Base-by-base conservation (phyloP, 2,113 vertebrate genomes). In the Callorhinus ursinus region DNA sequence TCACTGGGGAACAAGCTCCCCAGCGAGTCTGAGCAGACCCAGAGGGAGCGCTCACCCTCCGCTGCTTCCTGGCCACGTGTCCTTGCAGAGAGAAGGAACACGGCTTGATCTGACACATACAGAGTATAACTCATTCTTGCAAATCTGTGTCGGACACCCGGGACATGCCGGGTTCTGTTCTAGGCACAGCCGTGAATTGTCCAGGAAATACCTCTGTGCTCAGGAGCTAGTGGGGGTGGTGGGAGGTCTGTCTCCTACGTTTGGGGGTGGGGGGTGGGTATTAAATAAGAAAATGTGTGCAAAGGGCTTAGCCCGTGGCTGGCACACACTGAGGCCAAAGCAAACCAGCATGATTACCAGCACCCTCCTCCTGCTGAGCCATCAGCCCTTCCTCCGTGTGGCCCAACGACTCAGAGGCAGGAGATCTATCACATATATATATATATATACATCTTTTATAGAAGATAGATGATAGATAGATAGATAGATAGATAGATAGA, bases 1-100 rank as follows among this genome's bases (percentile, higher is more conserved):
- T 2, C 0, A 0, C 28, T 31, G 0, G 1, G 79, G 39, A 61
- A 53, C 31, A 0, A 31, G 24, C 24, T 46, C 59, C 19, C 10
- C 9, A 7, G 39, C 0, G 49, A 46, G 1, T 24, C 57, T 13
- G 39, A 49, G 84, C 4, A 2, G 49, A 36, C 24, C 26, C 33
- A 5, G 36, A 39, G 0, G 2, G 14, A 0, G 14, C 0, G 0
- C 49, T 59, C 51, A 21, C 51, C 39, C 71, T 55, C 59, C 5
- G 33, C 49, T 0, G 1, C 65, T 10, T 46, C 39, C 39, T 12
- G 49, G 79, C 77, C 19, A 1, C 21, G 26, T 1, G 22, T 4
- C 4, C 80, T 49, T 33, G 49, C 33, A 15, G 28, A 24, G 13
- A 12, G 76, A 74, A 46, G 76, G 65, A 46, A 36, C 28, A 1